These are phyloP conservation scores for Cyanistes caeruleus DNA, from an alignment of 2,113 vertebrate genomes.

Conservation along the genomic window DNA sequence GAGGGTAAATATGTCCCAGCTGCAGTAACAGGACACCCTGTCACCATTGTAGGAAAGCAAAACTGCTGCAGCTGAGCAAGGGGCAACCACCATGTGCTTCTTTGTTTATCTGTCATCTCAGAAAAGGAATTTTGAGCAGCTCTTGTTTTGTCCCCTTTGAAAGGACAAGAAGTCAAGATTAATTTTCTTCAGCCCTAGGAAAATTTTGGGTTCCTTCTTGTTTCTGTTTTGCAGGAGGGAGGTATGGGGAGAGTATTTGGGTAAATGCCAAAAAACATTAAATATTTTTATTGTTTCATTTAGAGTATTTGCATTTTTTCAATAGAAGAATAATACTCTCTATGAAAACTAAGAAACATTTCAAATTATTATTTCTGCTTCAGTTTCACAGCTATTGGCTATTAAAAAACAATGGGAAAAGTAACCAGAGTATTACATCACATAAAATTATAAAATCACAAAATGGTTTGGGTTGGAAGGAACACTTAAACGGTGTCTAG, in stretches of 20 bases:
- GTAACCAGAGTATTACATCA: background rate
- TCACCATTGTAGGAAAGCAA: background rate
- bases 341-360: background rate
- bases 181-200: background rate
- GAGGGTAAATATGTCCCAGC: background rate
- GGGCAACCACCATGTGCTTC: background rate
- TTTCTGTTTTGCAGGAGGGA: background rate
- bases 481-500: background rate
- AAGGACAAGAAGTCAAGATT: background rate
- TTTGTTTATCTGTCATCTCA: background rate
- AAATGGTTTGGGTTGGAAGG: background rate
- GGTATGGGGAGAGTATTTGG: rapidly evolving
- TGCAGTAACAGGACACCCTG: background rate
- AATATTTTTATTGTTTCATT: background rate
- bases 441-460: background rate
- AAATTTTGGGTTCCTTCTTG: background rate
- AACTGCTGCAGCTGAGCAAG: background rate
- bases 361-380: background rate
- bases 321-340: background rate
- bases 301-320: background rate
- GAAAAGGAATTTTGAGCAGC: background rate
- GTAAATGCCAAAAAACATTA: background rate
- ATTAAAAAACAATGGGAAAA: background rate
- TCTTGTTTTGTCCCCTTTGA: background rate
- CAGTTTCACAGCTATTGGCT: background rate